Conservation (phyloP, 1,140 invertebrate species). For the Magallana gigas region DNA sequence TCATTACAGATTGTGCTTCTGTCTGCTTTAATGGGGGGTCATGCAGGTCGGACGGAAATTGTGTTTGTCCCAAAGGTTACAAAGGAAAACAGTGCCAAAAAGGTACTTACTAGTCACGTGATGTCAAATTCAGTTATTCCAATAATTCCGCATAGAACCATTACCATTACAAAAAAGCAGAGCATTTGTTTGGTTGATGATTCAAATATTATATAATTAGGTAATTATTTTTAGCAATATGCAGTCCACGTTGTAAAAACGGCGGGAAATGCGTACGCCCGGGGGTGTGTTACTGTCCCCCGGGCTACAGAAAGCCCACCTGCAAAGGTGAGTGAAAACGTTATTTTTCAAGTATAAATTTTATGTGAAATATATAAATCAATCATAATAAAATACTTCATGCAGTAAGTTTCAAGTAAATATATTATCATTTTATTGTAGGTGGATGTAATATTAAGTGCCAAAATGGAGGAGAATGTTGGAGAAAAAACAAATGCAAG, state of each 20-base stretch:
- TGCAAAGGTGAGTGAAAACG: slow-evolving; percentile 47
- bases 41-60: slow-evolving; percentile 53
- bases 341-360: not conserved
- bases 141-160: no score
- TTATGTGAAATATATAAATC: not conserved
- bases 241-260: slow-evolving; percentile 64
- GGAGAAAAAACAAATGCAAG: slow-evolving; percentile 62
- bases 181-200: no score
- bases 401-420: not conserved
- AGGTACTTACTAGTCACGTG: slow-evolving; percentile 35
- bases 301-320: slow-evolving; percentile 54
- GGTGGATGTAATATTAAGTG: slow-evolving; percentile 62
- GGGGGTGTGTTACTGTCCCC: slow-evolving; percentile 61
- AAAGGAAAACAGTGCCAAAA: slow-evolving; percentile 58
- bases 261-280: slow-evolving; percentile 62
- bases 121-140: no score
- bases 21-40: slow-evolving; percentile 63
- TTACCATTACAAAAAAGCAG: no score
- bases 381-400: not conserved
- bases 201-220: no score
- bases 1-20: not conserved
- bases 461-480: slow-evolving; percentile 67
- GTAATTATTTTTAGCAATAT: slow-evolving; percentile 61
- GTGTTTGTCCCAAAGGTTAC: slow-evolving; percentile 54
- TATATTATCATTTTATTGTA: slow-evolving; percentile 47